Evolutionary conservation across 2,888 invertebrate species (phyloP).

Genomic region (Julus scanicus): DNA sequence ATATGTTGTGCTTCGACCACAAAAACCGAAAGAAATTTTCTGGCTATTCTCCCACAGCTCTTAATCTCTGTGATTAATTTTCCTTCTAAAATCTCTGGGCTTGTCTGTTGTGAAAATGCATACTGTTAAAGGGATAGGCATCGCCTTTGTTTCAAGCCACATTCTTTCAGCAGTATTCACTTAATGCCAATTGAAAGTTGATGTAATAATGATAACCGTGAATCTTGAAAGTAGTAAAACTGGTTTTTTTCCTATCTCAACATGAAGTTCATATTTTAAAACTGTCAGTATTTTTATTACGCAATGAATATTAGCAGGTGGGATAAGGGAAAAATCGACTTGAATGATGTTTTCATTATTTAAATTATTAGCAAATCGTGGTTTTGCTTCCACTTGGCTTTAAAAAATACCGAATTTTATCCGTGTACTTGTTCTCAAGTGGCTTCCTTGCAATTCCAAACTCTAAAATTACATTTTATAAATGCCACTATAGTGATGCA

Average conservation of each 20-base stretch:
- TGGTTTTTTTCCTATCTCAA: not conserved
- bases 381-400: not conserved
- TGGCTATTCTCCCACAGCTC: not conserved
- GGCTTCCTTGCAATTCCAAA: no score
- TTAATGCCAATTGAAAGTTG: constrained; percentile 27
- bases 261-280: not conserved
- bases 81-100: not conserved
- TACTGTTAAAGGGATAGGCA: not conserved
- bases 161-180: not conserved
- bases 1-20: not conserved
- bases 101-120: not conserved
- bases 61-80: not conserved
- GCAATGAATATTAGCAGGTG: constrained; percentile 13
- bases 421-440: no score
- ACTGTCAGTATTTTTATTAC: constrained; percentile 18
- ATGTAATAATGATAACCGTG: constrained; percentile 29
- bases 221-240: not conserved
- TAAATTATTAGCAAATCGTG: constrained; percentile 24
- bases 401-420: no score
- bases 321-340: not conserved
- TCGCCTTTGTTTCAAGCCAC: constrained; percentile 4
- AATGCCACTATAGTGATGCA: no score
- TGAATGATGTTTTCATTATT: constrained; percentile 39
- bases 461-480: no score
- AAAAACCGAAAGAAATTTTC: not conserved